Percentiles rank a stretch among this genome's conserved stretches.
Evolutionary conservation across 2,797 vertebrate genomes (phyloP).

Genomic region (Odontamblyopus lacepedii): DNA sequence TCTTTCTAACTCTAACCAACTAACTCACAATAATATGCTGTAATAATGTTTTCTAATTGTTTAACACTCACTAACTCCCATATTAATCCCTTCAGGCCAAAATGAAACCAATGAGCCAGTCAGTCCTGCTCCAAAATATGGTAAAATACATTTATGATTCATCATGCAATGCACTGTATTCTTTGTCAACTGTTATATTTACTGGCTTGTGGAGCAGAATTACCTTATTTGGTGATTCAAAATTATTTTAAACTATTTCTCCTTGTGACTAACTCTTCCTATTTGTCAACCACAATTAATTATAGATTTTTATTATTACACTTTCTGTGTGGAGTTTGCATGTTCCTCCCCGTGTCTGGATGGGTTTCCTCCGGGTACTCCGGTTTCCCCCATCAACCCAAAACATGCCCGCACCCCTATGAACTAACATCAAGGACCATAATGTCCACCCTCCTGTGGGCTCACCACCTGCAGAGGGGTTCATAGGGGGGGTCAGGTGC

Average conservation of each 20-base stretch:
- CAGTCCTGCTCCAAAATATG: background rate
- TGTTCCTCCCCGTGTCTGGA: too few relatives aligned
- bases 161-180: background rate
- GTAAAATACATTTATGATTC: background rate
- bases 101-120: slow-evolving; percentile 24
- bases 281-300: background rate
- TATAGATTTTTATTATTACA: background rate
- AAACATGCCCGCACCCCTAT: too few relatives aligned
- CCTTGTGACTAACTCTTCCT: background rate
- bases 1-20: background rate
- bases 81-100: slow-evolving; percentile 43
- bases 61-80: slow-evolving; percentile 32
- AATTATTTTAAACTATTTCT: too few relatives aligned
- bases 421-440: too few relatives aligned
- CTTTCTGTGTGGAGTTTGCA: too few relatives aligned
- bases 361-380: too few relatives aligned
- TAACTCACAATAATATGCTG: background rate
- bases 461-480: too few relatives aligned
- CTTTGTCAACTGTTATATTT: background rate
- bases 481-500: too few relatives aligned
- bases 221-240: too few relatives aligned
- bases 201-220: too few relatives aligned
- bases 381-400: too few relatives aligned
- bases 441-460: too few relatives aligned
- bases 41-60: background rate